These are phyloP conservation scores for Artemia sp. DNA, from an alignment of 2,888 invertebrate genomes.

Conservation along the genomic window DNA sequence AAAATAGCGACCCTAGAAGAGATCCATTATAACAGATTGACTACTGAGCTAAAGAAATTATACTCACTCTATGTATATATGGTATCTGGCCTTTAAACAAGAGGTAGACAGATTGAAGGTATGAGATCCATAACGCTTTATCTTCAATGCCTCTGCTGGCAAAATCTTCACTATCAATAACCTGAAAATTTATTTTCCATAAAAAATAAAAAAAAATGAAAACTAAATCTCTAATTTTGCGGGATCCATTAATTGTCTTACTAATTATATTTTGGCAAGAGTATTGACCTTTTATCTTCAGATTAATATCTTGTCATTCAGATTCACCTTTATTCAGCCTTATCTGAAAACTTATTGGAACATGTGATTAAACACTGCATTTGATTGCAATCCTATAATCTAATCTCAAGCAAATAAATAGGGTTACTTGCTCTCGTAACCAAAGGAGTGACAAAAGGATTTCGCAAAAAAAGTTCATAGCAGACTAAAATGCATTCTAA, in stretches of 20 bases:
- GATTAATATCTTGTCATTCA: too few relatives aligned
- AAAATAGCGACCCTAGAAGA: too few relatives aligned
- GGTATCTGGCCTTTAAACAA: slow-evolving; percentile 82
- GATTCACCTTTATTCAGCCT: too few relatives aligned
- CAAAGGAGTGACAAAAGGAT: neutral
- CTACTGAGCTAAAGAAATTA: slow-evolving; percentile 16
- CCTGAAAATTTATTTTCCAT: slow-evolving; percentile 26
- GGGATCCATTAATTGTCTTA: slow-evolving; percentile 1
- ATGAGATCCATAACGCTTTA: slow-evolving; percentile 55
- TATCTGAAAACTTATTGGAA: too few relatives aligned
- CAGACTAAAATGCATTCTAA: slow-evolving; percentile 7
- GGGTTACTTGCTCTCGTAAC: too few relatives aligned
- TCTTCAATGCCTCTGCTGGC: slow-evolving; percentile 51
- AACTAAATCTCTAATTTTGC: too few relatives aligned
- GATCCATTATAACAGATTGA: slow-evolving; percentile 8
- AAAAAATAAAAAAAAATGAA: too few relatives aligned
- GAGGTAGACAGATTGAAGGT: slow-evolving; percentile 71
- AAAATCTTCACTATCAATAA: slow-evolving; percentile 60
- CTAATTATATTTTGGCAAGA: too few relatives aligned
- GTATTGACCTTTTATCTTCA: too few relatives aligned
- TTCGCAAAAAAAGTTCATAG: neutral
- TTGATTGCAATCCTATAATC: too few relatives aligned
- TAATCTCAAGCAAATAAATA: too few relatives aligned
- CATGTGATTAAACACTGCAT: too few relatives aligned
- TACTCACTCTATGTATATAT: slow-evolving; percentile 35